Percentiles rank a stretch among this genome's conserved stretches.
Conservation (phyloP, 1,140 invertebrate species). For the Caerostris darwini region DNA sequence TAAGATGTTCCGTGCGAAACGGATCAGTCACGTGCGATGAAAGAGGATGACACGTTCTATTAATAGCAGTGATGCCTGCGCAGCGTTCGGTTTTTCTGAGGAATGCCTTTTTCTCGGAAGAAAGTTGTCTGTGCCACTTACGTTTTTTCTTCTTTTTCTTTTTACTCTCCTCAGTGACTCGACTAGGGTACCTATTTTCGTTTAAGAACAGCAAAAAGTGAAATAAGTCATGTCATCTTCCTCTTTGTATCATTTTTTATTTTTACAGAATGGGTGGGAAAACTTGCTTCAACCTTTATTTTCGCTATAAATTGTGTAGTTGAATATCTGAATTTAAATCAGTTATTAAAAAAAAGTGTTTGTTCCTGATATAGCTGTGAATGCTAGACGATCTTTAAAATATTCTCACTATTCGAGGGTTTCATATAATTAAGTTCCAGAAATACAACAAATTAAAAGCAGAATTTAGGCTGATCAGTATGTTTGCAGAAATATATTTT, state of each 20-base stretch:
- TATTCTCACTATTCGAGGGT: no score
- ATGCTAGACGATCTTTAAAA: no score
- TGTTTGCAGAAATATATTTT: no score
- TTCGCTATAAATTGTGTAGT: no score
- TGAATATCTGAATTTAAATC: no score
- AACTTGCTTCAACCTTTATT: no score
- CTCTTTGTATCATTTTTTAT: neutral
- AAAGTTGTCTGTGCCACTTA: neutral
- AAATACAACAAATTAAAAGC: no score
- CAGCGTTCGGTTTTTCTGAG: slow-evolving; percentile 17
- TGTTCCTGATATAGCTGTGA: no score
- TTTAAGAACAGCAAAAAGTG: neutral
- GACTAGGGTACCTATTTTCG: neutral
- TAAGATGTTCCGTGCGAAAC: slow-evolving; percentile 9
- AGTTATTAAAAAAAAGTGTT: no score
- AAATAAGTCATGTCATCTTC: neutral
- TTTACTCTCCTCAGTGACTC: neutral
- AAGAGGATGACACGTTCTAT: neutral
- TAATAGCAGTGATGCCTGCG: slow-evolving; percentile 43
- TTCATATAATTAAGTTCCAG: no score
- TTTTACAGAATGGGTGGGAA: no score
- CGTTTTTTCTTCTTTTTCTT: neutral
- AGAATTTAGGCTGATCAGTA: no score
- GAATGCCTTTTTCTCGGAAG: slow-evolving; percentile 3
- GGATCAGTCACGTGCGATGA: slow-evolving; percentile 14